A percentile compares a stretch with the other conserved stretches of the same genome.
Conservation (phyloP, 2,888 invertebrate genomes). For the Linnaemya tessellans region DNA sequence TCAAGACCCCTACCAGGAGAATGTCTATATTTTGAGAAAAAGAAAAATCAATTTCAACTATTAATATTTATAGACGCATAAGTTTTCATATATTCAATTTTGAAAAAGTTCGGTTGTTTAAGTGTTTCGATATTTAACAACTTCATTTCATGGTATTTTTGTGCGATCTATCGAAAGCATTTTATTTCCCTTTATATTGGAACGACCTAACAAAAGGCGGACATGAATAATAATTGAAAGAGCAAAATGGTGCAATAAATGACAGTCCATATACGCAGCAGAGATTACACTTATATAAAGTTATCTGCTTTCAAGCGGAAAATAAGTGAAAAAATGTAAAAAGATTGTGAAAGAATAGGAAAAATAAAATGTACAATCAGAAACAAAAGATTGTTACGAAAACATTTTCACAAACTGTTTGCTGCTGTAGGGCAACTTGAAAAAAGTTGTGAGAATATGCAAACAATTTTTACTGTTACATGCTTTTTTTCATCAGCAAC, state of each 20-base stretch:
- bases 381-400: slow-evolving; percentile 17
- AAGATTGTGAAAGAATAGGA: slow-evolving; percentile 37
- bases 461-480: slow-evolving; percentile 4
- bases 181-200: not conserved
- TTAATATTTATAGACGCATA: too few relatives aligned
- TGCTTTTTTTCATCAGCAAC: not conserved
- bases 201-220: not conserved
- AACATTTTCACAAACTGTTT: slow-evolving; percentile 21
- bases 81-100: too few relatives aligned
- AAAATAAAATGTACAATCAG: not conserved
- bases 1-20: too few relatives aligned
- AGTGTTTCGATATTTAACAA: too few relatives aligned
- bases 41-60: too few relatives aligned
- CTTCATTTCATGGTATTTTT: too few relatives aligned
- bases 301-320: slow-evolving; percentile 49
- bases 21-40: too few relatives aligned
- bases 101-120: too few relatives aligned
- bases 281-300: slow-evolving; percentile 16
- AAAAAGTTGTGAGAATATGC: slow-evolving; percentile 12
- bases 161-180: too few relatives aligned
- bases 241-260: not conserved
- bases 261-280: slow-evolving; percentile 13
- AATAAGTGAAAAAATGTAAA: slow-evolving; percentile 52
- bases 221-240: not conserved
- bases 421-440: slow-evolving; percentile 4